phyloP scores from a whole-genome alignment of 2,113 vertebrate genomes.

The Tyto alba region DNA sequence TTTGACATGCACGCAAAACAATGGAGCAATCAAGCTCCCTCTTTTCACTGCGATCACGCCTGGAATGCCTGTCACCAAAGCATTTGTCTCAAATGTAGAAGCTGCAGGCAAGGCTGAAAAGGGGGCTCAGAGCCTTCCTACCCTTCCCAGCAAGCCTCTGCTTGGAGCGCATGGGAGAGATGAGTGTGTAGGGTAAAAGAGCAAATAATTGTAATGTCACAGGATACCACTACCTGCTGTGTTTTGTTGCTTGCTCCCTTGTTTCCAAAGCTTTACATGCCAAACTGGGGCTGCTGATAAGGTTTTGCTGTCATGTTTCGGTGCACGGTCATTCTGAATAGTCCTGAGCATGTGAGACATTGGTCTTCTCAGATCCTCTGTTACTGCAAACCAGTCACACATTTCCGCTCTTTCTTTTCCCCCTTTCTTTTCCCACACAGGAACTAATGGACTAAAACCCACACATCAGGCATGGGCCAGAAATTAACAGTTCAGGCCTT shows the following conservation, averaged over 20 bases:
- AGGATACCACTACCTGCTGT: background rate
- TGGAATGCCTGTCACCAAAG: background rate
- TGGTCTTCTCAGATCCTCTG: background rate
- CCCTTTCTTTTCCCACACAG: background rate
- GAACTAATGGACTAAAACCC: background rate
- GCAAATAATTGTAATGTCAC: background rate
- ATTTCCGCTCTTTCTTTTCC: background rate
- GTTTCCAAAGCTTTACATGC: background rate
- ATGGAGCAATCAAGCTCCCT: background rate
- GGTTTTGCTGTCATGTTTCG: background rate
- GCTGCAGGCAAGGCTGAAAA: background rate
- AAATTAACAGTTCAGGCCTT: background rate
- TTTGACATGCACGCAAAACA: background rate
- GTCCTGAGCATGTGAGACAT: background rate
- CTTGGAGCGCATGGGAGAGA: background rate
- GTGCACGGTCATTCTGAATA: background rate
- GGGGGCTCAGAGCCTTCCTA: background rate
- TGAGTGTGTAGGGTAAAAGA: background rate
- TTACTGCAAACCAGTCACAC: background rate
- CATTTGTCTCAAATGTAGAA: background rate
- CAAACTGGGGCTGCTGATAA: background rate
- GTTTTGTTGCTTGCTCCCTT: background rate
- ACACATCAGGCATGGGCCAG: background rate
- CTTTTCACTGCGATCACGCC: accelerated
- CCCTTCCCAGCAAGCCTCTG: background rate